Evolutionary conservation across 1,140 invertebrate genomes (phyloP), one percentile per base, ranked within the genome.

Genomic region (Sarcophaga peregrina): DNA sequence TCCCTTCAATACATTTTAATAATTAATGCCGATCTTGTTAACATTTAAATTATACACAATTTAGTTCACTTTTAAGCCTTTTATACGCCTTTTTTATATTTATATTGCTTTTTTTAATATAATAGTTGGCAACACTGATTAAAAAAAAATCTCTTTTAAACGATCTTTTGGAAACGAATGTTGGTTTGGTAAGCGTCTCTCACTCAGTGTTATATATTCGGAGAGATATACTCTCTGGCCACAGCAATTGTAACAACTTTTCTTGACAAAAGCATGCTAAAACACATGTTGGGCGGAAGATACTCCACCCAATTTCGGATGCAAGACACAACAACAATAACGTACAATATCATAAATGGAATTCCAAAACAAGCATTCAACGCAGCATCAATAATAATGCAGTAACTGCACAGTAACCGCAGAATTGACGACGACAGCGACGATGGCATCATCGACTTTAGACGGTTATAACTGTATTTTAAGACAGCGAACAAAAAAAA

Each of bases 271-370:
- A 81, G 78, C 62, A 74, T 58, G 54, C 80, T 45, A 81, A 58
- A 83, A 81, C 15, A 80, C 84, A 84, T 86, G 85, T 86, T 87
- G 88, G 87, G 88, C 88, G 88, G 88, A 89, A 89, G 88, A 89
- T 89, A 84, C 88, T 89, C 88, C 88, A 89, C 88, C 88, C 88
- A 89, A 88, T 87, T 88, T 88, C 85, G 87, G 88, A 87, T 89
- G 86, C 87, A 87, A 86, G n/a, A 76, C 54, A 58, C 54, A 82
- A 76, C 73, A 75, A 80, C 52, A 17, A 46, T 47, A 47, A 74
- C 46, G 68, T n/a, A n/a, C 25, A 47, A 10, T 37, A 52, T 8
- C 45, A 78, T 52, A 78, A 81, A 81, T 84, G 75, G 83, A 50
- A 68, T 82, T 20, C 54, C 20, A 80, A 46, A 52, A 83, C 8